Percentiles rank a stretch among this genome's conserved stretches.
These are phyloP conservation scores for Drosophila serrata DNA, from an alignment of 1,140 invertebrate genomes.

Conservation along the genomic window DNA sequence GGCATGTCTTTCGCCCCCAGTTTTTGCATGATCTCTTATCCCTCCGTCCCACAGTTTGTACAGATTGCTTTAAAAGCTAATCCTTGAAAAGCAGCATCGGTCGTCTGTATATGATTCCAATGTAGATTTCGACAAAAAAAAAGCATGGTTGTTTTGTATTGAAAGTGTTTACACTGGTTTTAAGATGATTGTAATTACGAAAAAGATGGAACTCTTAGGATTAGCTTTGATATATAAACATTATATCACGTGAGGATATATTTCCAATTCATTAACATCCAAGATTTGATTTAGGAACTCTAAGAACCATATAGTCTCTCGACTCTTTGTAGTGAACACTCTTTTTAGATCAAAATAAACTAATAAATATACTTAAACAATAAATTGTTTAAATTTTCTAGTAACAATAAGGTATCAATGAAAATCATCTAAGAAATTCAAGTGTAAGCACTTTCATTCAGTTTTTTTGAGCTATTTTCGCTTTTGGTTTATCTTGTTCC, in stretches of 20 bases:
- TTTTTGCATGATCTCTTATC: slow-evolving; percentile 37
- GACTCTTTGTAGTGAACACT: no score
- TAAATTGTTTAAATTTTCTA: background rate
- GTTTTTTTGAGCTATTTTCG: slow-evolving; percentile 25
- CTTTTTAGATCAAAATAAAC: background rate
- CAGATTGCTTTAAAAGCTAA: slow-evolving; percentile 19
- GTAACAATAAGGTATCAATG: background rate
- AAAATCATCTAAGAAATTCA: background rate
- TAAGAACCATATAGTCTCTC: no score
- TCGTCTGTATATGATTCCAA: slow-evolving; percentile 6
- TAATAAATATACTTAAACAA: background rate
- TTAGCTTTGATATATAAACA: background rate
- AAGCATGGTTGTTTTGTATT: slow-evolving; percentile 43
- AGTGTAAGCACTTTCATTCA: slow-evolving; percentile 27
- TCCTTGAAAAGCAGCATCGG: slow-evolving; percentile 6
- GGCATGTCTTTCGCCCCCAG: slow-evolving; percentile 26
- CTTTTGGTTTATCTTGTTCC: slow-evolving; percentile 50
- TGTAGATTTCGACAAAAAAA: slow-evolving; percentile 14
- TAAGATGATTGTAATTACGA: background rate
- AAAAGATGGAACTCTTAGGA: background rate
- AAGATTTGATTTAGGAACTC: no score
- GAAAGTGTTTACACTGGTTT: slow-evolving; percentile 23
- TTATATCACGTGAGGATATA: background rate
- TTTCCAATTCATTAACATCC: no score
- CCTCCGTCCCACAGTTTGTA: slow-evolving; percentile 17